These are phyloP conservation scores for Myxocyprinus asiaticus DNA, from an alignment of 2,113 vertebrate genomes.

Conservation along the genomic window DNA sequence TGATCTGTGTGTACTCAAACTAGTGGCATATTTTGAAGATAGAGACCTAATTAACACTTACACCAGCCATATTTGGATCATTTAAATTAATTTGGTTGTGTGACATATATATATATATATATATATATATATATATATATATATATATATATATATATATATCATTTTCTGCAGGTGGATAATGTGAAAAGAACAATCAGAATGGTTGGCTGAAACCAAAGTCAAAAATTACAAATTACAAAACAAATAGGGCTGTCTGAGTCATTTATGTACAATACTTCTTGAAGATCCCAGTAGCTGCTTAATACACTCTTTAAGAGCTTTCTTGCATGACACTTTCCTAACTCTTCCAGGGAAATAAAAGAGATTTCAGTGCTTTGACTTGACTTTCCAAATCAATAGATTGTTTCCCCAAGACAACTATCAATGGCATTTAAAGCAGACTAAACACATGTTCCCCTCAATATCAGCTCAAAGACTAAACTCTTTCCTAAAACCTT, in stretches of 20 bases:
- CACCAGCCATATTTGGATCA: neutral
- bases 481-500: conserved; percentile 69
- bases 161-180: neutral
- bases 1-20: neutral
- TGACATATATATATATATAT: too few species aligned
- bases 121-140: too few species aligned
- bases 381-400: conserved; percentile 77
- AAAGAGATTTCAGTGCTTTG: conserved; percentile 70
- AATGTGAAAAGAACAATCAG: neutral
- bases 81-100: neutral
- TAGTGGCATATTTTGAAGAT: conserved; percentile 22
- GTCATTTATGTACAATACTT: conserved; percentile 28
- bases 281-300: conserved; percentile 10
- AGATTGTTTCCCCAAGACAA: conserved; percentile 73
- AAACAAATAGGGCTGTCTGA: neutral
- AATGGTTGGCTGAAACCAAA: neutral
- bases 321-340: conserved; percentile 74
- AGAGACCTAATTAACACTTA: conserved; percentile 9
- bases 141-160: too few species aligned
- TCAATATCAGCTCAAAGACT: conserved; percentile 70
- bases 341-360: conserved; percentile 68
- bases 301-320: conserved; percentile 68
- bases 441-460: conserved; percentile 70
- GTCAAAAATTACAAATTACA: neutral
- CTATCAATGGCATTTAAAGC: conserved; percentile 78